Evolutionary conservation across 2,113 vertebrate species (phyloP).

Genomic region (Chionodraco myersi): DNA sequence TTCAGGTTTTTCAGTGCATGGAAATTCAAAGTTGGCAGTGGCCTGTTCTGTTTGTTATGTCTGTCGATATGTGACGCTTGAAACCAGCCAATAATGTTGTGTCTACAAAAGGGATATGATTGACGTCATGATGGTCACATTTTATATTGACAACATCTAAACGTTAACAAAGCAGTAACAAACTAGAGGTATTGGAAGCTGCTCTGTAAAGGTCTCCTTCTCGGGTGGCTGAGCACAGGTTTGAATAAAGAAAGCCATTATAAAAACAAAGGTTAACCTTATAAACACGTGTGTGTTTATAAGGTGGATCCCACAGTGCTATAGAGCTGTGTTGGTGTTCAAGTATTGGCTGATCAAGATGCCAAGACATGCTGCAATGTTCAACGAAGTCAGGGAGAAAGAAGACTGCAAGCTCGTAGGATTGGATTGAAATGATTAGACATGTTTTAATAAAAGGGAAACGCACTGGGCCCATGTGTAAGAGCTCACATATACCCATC

Average conservation of each 20-base stretch:
- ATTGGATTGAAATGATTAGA: not conserved
- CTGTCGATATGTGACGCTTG: too few relatives aligned
- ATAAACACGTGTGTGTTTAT: not conserved
- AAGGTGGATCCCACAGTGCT: not conserved
- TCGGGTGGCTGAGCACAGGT: not conserved
- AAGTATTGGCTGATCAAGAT: not conserved
- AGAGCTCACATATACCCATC: not conserved
- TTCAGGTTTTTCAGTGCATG: not conserved
- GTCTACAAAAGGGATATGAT: not conserved
- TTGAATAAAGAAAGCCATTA: not conserved
- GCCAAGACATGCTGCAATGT: not conserved
- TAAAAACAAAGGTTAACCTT: not conserved
- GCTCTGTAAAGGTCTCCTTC: not conserved
- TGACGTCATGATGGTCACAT: not conserved
- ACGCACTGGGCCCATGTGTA: not conserved
- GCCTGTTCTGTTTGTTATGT: not conserved
- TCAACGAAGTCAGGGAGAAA: not conserved
- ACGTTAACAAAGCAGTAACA: not conserved
- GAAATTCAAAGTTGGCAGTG: not conserved
- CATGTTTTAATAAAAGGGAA: not conserved
- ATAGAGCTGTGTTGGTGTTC: not conserved
- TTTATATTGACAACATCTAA: not conserved
- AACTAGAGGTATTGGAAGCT: not conserved
- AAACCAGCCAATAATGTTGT: not conserved
- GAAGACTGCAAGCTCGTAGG: not conserved